Evolutionary conservation across 2,113 vertebrate genomes (phyloP), one percentile per base, ranked within the genome.

Genomic region (Oryzias woworae): DNA sequence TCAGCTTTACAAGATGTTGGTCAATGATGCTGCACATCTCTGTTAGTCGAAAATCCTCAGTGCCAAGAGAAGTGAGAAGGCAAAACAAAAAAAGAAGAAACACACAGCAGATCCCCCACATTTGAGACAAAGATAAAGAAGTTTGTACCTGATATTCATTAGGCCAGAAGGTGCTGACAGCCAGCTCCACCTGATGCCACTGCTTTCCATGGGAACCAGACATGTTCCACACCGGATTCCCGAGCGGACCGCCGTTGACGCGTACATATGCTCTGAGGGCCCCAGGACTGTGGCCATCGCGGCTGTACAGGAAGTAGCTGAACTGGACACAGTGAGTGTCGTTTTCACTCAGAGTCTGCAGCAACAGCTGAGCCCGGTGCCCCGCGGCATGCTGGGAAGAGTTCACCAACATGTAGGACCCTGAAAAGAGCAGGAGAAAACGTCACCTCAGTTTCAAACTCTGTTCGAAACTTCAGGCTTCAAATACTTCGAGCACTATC

Each of bases 311-410:
- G 90, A 98, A 96, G 85, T 96, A 99, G 89, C 96, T 98, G 93
- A 99, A 99, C 89, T 98, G 96, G 41, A 99, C 93, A 53, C 97
- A 99, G 86, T 99, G 97, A 0, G 97, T 98, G 86, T 98, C 97
- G 7, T 98, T 98, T 85, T 99, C 97, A 0, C 96, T 99, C 86
- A 99, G 90, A 0, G 94, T 92, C 90, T 95, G 96, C 64, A 98
- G 93, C 41, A 95, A 89, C 59, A 98, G 83, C 69, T 95, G 96
- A 64, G 96, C 95, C 22, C 92, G 92, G 81, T 98, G 95, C 44
- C 97, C 97, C 0, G 92, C 80, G 7, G 75, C 78, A 75, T 98
- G 96, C 90, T 96, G 94, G 50, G 97, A 98, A 66, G 96, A 94
- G 75, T 99, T 99, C 79, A 99, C 96, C 93, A 99, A 86, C 93